These are phyloP conservation scores for Dendrocincla tyrannina DNA, from an alignment of 2,797 vertebrate genomes.

Conservation along the genomic window DNA sequence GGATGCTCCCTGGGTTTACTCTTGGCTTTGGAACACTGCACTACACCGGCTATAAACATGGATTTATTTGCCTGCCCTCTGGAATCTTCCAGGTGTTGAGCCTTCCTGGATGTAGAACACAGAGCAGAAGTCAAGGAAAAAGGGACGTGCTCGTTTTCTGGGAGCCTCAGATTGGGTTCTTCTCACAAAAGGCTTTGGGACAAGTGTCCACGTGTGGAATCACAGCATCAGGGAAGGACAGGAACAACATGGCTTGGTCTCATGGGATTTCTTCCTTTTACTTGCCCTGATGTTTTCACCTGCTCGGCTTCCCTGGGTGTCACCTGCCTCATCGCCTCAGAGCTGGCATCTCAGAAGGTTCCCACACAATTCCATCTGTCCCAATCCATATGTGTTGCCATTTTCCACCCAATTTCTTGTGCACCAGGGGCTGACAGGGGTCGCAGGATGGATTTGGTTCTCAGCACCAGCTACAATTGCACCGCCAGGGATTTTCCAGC, in stretches of 20 bases:
- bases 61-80: not conserved
- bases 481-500: not conserved
- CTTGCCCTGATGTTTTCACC: not conserved
- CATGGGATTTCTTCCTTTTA: not conserved
- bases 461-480: not conserved
- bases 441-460: not conserved
- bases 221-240: not conserved
- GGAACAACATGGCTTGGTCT: not conserved
- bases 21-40: not conserved
- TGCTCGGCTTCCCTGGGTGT: not conserved
- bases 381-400: not conserved
- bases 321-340: not conserved
- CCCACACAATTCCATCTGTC: not conserved
- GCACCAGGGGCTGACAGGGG: no score
- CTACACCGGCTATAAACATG: not conserved
- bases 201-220: not conserved
- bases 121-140: not conserved
- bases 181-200: rapidly evolving
- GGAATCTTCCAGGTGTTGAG: not conserved
- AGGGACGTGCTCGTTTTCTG: not conserved
- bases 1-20: not conserved
- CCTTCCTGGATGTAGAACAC: not conserved
- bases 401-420: not conserved
- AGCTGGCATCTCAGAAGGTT: not conserved
- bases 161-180: not conserved